Evolutionary conservation across 2,797 vertebrate genomes (phyloP), one percentile per base, ranked within the genome.

Genomic region (Premnoplex brunnescens): DNA sequence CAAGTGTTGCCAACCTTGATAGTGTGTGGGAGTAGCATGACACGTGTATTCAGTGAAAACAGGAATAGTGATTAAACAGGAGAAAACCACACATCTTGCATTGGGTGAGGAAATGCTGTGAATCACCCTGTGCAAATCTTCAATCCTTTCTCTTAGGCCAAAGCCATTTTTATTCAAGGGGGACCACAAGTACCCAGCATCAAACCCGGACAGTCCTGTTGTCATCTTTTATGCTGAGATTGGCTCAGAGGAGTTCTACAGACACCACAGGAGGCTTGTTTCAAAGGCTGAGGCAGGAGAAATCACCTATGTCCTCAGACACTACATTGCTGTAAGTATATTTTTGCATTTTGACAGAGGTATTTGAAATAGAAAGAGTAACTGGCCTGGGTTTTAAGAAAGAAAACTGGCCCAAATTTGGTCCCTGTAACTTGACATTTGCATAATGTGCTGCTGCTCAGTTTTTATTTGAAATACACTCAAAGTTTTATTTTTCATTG

Each of bases 91-190:
- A 22, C 10, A 9, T 48, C 34, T 84, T 88, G n/a, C 28, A 2
- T 0, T 2, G 60, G 43, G n/a, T 43, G 56, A 49, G 48, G 69
- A 36, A 32, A 5, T 26, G 37, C 72, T 83, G 7, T 37, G 60
- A 82, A 49, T 78, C 66, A 46, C 41, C n/a, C 72, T 30, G 73
- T 55, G 49, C 10, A 79, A 54, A 36, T 36, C 77, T 82, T 74
- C 76, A 19, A 54, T 94, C 17, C 94, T 89, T 93, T 62, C 85
- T 97, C 97, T 51, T 96, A 99, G 99, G 96, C 97, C 98, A 9
- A 99, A 98, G 97, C 99, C 99, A 2, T 99, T 98, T 93, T 95
- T 99, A 59, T 99, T 99, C 96, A 99, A 99, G 98, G 99, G 99
- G 7, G 99, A 99, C 96, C 99, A 99, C 97, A 98, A 96, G 95